Conservation (phyloP, 2,888 invertebrate species). For the Oasisia sp. region DNA sequence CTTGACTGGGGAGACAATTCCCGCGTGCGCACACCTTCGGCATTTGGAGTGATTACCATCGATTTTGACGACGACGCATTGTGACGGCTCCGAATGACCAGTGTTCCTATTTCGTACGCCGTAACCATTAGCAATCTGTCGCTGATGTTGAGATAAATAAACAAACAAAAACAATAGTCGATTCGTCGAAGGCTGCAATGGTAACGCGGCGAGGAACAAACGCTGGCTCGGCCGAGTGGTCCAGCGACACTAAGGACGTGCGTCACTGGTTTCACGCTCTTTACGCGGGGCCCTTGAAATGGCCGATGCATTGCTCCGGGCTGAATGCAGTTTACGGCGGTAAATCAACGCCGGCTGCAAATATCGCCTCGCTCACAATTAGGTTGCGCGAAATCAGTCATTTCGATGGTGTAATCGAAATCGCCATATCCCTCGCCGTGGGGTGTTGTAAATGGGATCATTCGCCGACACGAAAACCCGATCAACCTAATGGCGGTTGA, state of each 20-base stretch:
- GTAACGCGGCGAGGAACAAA: neutral
- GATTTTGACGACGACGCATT: neutral
- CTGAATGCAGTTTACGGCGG: neutral
- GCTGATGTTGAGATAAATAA: neutral
- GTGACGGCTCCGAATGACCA: neutral
- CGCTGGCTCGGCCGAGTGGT: neutral
- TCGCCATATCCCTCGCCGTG: neutral
- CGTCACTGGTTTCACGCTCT: neutral
- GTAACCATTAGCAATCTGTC: neutral
- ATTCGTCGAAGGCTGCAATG: neutral
- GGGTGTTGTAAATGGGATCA: conserved; percentile 1
- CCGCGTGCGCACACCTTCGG: neutral
- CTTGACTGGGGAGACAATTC: neutral
- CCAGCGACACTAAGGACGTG: neutral
- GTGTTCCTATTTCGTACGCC: neutral
- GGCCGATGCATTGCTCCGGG: neutral
- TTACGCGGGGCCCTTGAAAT: neutral
- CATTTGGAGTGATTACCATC: conserved; percentile 1
- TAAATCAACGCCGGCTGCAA: neutral
- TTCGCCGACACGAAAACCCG: neutral
- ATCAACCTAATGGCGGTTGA: neutral
- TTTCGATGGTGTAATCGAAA: neutral
- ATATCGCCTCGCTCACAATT: neutral
- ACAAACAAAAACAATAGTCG: conserved; percentile 13
- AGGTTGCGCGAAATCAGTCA: conserved; percentile 3